Base-by-base conservation (phyloP, 2,888 invertebrate genomes). In the Polyploca ridens region DNA sequence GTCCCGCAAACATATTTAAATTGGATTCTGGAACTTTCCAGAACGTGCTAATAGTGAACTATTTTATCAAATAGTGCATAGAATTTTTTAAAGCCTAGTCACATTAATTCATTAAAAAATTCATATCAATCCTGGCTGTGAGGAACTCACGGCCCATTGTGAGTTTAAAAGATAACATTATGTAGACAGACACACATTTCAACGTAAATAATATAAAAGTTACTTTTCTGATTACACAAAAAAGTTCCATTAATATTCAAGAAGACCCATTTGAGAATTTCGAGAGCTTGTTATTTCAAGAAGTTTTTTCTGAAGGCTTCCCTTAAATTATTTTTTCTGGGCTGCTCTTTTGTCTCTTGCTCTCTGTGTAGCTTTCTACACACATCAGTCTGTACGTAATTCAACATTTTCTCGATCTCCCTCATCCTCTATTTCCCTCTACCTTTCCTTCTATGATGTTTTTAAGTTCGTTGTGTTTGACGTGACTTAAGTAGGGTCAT, bases 1-100 rank as follows among this genome's bases (percentile, higher is more conserved):
- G 54, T 19, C 19, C 16, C n/a, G 54, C 54, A 54, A 54, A 54
- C 54, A 54, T 54, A 19, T 54, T 54, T 54, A 54, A 54, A 54
- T 54, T 54, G 54, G 54, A 54, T 54, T 54, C 54, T 54, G n/a
- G 54, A 54, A 54, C 54, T 10, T 54, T 54, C 5, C 54, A 54
- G n/a, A 19, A 7, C 16, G 54, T 54, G 54, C 41, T n/a, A n/a
- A 41, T 1, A 13, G 3, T 5, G 2, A 41, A 54, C 5, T 54
- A 54, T 54, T 54, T 54, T 54, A 19, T 54, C 54, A 54, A n/a
- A 54, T 14, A 49, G 16, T 46, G n/a, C n/a, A 27, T 27, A 49
- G 13, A 5, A 13, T 41, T 41, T 41, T 41, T 41, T 38, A 7
- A 7, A 38, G 8, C 1, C 6, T 7, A 13, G 41, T 41, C 41